Conservation (phyloP, 2,113 vertebrate genomes). For the Eupsittula cactorum region DNA sequence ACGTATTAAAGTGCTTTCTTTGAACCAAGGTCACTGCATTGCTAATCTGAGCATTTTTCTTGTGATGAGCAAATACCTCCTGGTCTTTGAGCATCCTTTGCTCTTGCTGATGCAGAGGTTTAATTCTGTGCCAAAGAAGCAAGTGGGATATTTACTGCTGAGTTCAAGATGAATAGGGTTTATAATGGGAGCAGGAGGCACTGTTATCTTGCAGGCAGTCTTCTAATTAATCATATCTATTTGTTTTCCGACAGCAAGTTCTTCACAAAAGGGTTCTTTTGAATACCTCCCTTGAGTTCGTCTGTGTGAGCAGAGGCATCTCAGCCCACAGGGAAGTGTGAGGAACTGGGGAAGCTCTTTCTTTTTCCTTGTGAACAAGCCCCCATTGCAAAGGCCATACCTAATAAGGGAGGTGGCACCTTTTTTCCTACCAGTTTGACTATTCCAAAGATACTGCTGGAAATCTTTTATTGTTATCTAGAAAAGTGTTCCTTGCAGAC, state of each 20-base stretch:
- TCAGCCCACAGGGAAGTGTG: not conserved
- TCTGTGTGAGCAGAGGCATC: not conserved
- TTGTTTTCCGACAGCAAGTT: not conserved
- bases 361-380: not conserved
- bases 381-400: not conserved
- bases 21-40: slow-evolving; percentile 28
- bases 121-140: not conserved
- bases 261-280: not conserved
- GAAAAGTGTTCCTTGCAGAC: not conserved
- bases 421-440: not conserved
- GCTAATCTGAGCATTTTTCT: slow-evolving; percentile 29
- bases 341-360: not conserved
- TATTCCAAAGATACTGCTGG: not conserved
- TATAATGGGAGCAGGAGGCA: not conserved
- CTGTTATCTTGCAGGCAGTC: not conserved
- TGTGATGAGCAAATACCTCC: not conserved
- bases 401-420: not conserved
- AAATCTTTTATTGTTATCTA: not conserved
- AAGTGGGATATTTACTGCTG: not conserved
- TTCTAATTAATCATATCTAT: slow-evolving; percentile 10
- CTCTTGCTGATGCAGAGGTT: not conserved
- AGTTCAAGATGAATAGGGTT: not conserved
- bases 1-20: not conserved
- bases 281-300: not conserved
- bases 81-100: not conserved